Evolutionary conservation across 2,797 vertebrate genomes (phyloP).

Genomic region (Calcarius lapponicus): DNA sequence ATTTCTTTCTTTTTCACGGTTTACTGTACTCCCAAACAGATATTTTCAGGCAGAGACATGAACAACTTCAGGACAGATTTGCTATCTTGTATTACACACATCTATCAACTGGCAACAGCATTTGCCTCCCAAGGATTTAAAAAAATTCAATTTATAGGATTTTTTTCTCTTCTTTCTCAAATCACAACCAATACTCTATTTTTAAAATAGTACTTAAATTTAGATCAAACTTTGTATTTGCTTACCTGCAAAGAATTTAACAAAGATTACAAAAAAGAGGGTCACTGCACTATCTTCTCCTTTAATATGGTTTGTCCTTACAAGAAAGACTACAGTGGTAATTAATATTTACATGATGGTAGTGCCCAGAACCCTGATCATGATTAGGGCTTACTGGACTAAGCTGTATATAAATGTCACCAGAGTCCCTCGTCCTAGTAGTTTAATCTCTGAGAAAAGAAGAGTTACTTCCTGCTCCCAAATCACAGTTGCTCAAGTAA

Average conservation of each 20-base stretch:
- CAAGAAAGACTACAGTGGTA: background rate
- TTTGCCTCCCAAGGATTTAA: conserved; percentile 45
- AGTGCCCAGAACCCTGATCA: background rate
- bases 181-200: conserved; percentile 44
- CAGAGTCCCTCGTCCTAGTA: background rate
- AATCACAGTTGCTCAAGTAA: background rate
- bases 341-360: conserved; percentile 18
- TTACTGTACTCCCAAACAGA: conserved; percentile 55
- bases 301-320: background rate
- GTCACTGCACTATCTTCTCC: background rate
- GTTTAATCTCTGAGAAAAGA: conserved; percentile 12
- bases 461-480: background rate
- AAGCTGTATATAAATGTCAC: conserved; percentile 37
- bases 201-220: conserved; percentile 9
- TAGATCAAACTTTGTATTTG: conserved; percentile 4
- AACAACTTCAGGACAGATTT: conserved; percentile 40
- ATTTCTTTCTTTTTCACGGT: conserved; percentile 39
- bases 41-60: conserved; percentile 51
- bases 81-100: conserved; percentile 5
- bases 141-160: conserved; percentile 43
- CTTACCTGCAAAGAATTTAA: conserved; percentile 12
- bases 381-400: background rate
- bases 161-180: background rate
- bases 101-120: conserved; percentile 47
- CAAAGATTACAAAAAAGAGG: background rate